Base-by-base conservation (phyloP, 2,797 vertebrate species). In the Chelon labrosus region DNA sequence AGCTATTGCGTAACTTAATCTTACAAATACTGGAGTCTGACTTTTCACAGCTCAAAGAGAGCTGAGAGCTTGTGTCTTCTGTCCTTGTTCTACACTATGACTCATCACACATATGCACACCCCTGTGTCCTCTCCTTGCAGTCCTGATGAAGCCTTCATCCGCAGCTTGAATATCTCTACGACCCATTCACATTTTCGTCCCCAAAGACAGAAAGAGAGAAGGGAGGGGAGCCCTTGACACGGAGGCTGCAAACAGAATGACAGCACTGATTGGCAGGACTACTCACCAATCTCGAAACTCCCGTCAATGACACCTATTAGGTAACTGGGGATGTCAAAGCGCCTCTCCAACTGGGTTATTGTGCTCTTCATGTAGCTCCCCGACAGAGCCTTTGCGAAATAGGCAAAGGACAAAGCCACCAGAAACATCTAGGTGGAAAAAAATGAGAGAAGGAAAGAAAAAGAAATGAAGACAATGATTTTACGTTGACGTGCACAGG, bases 221-320 rank as follows among this genome's bases (percentile, higher is more conserved):
- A 57, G 41, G 47, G 64, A 75, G 55, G 62, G 65, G 71, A 69
- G 74, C 17, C 38, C 14, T 53, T 53, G 73, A 86, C 63, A 77
- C 20, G 59, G 70, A 69, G 46, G 65, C 64, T 74, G 46, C 27
- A 46, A 84, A 79, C 55, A 73, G 67, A 83, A 70, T 65, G 79
- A 73, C 80, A 76, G 75, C 61, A 75, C 85, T 79, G 78, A 77
- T 64, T 70, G 70, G 61, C 55, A 66, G 75, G 64, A 35, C 44
- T 50, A 93, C 93, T 90, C 94, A 99, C 97, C 97, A 19, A 97
- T 91, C 92, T 99, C 97, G 79, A 98, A 99, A 90, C 97, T 95
- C 57, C 96, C 94, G 2, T 98, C 96, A 53, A 98, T 75, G 54
- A 98, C 85, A 50, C 97, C 97, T 57, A 93, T 91, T 7, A 92